Percentiles rank a stretch among this genome's conserved stretches.
Conservation (phyloP, 2,888 invertebrate species). For the Lacanobia oleracea region DNA sequence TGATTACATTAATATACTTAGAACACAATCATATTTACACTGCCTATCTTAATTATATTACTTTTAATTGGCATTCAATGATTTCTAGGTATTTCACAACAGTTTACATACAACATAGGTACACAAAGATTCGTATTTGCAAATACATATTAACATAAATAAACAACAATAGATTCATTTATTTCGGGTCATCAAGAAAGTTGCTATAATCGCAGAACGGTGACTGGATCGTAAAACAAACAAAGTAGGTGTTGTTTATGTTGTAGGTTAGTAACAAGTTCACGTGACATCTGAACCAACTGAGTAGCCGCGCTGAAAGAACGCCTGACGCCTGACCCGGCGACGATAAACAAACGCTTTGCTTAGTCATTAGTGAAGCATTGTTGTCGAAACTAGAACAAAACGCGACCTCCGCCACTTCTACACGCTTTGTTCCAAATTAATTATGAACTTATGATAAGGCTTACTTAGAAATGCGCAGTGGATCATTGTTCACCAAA, state of each 20-base stretch:
- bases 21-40: slow-evolving; percentile 64
- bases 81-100: slow-evolving; percentile 45
- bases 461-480: not conserved
- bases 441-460: not conserved
- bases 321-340: not conserved
- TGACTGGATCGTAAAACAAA: not conserved
- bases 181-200: not conserved
- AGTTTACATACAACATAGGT: slow-evolving; percentile 26
- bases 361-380: slow-evolving; percentile 18
- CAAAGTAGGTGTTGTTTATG: slow-evolving; percentile 7
- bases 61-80: slow-evolving; percentile 32
- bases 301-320: slow-evolving; percentile 8
- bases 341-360: slow-evolving; percentile 14
- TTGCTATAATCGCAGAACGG: slow-evolving; percentile 1
- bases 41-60: slow-evolving; percentile 31
- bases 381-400: slow-evolving; percentile 37
- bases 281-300: slow-evolving; percentile 34
- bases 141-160: not conserved
- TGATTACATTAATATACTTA: slow-evolving; percentile 56
- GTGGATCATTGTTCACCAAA: not conserved
- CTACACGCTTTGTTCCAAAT: slow-evolving; percentile 1
- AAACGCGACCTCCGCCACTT: slow-evolving; percentile 16
- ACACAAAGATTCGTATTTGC: slow-evolving; percentile 12
- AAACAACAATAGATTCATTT: slow-evolving; percentile 31
- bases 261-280: slow-evolving; percentile 2